Evolutionary conservation across 2,797 vertebrate species (phyloP).

Genomic region (Apogon hyalosoma): DNA sequence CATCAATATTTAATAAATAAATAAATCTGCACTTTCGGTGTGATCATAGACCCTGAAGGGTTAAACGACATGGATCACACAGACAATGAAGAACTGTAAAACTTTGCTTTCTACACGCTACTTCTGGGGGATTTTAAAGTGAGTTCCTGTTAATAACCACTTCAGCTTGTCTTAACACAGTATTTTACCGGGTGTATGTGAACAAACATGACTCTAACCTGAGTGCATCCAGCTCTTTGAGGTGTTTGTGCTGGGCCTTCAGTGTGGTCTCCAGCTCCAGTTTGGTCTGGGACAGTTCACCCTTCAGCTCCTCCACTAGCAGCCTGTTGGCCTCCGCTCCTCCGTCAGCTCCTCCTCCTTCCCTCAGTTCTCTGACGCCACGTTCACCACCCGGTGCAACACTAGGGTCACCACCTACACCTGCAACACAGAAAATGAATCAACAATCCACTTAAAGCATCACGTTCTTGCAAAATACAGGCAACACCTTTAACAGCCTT

Average conservation of each 20-base stretch:
- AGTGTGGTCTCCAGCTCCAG: conserved; percentile 92
- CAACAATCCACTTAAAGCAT: neutral
- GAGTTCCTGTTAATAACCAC: too few relatives aligned
- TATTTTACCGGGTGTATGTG: neutral
- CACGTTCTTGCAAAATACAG: neutral
- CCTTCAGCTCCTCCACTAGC: conserved; percentile 86
- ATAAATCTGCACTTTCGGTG: too few relatives aligned
- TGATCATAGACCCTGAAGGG: too few relatives aligned
- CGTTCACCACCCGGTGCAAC: conserved; percentile 17
- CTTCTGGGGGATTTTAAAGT: too few relatives aligned
- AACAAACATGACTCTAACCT: conserved; percentile 76
- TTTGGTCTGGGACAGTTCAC: conserved; percentile 90
- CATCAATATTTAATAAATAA: too few relatives aligned
- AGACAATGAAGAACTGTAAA: too few relatives aligned
- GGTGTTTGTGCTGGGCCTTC: conserved; percentile 91
- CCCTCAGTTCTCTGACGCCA: conserved; percentile 46
- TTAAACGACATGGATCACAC: too few relatives aligned
- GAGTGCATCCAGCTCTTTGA: conserved; percentile 92
- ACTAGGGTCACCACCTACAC: conserved; percentile 44
- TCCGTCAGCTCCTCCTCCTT: conserved; percentile 67
- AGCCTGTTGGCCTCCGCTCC: conserved; percentile 80
- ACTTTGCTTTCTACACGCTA: too few relatives aligned
- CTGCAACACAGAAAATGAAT: conserved; percentile 2
- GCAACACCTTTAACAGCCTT: neutral
- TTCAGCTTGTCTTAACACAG: neutral